These are phyloP conservation scores for Perdita meconis DNA, from an alignment of 2,888 invertebrate species.

Conservation along the genomic window DNA sequence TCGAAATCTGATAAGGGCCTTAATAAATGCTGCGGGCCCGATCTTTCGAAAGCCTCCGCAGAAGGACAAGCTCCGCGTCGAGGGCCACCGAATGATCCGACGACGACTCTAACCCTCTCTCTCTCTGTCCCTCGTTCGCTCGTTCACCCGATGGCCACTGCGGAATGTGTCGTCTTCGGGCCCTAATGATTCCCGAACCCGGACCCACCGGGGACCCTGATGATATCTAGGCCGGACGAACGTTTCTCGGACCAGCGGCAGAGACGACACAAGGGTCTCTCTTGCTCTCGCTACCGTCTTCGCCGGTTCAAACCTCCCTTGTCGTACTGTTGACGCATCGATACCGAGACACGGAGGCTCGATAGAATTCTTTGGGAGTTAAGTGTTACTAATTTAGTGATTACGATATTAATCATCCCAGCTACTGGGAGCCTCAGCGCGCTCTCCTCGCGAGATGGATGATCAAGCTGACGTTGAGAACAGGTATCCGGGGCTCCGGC, in stretches of 20 bases:
- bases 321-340: constrained; percentile 44
- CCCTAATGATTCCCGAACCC: constrained; percentile 76
- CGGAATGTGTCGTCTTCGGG: constrained; percentile 70
- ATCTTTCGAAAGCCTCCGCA: constrained; percentile 48
- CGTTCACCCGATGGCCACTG: constrained; percentile 38
- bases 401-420: constrained; percentile 59
- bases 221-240: constrained; percentile 74
- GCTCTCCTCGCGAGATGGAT: constrained; percentile 43
- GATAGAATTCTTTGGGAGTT: constrained; percentile 56
- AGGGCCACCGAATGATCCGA: constrained; percentile 67
- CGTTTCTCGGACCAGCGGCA: constrained; percentile 54
- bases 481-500: background rate
- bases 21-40: constrained; percentile 68
- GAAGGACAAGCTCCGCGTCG: constrained; percentile 47
- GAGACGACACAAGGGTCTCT: constrained; percentile 15
- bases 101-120: constrained; percentile 42
- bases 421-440: constrained; percentile 27
- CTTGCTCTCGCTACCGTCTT: constrained; percentile 57
- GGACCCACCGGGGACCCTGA: constrained; percentile 69
- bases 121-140: background rate
- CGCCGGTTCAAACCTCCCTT: constrained; percentile 31
- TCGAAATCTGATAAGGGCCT: constrained; percentile 73
- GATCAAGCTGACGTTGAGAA: constrained; percentile 15
- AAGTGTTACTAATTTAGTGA: constrained; percentile 67
- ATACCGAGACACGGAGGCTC: constrained; percentile 19